Evolutionary conservation across 2,888 invertebrate genomes (phyloP).

Genomic region (Ferrisia virgata): DNA sequence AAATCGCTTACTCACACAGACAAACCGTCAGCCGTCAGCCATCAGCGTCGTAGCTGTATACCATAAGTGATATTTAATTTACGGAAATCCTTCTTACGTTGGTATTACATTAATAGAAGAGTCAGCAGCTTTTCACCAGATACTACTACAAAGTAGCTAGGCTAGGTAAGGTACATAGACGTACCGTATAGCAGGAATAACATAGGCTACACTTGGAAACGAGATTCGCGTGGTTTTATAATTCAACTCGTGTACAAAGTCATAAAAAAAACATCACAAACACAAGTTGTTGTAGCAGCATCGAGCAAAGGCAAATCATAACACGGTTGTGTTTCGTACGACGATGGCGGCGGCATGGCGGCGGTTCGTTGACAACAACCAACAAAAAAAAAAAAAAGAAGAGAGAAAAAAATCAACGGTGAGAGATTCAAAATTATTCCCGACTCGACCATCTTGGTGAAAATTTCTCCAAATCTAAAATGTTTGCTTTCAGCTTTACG

Average conservation of each 20-base stretch:
- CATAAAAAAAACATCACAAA: not conserved
- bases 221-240: not conserved
- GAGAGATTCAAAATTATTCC: slow-evolving; percentile 1
- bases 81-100: not conserved
- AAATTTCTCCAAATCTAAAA: slow-evolving; percentile 19
- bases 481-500: slow-evolving; percentile 15
- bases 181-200: no score
- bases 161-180: no score
- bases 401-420: not conserved
- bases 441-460: not conserved
- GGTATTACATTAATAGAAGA: not conserved
- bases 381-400: not conserved
- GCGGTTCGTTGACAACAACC: not conserved
- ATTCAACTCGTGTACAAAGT: not conserved
- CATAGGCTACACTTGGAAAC: not conserved
- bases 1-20: not conserved
- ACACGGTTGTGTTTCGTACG: not conserved
- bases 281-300: no score
- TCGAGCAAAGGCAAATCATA: not conserved
- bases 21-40: not conserved
- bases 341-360: no score
- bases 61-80: not conserved
- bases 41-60: no score
- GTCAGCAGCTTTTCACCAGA: not conserved
- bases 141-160: not conserved